Evolutionary conservation across 2,113 vertebrate species (phyloP).

Genomic region (Echinops telfairi): DNA sequence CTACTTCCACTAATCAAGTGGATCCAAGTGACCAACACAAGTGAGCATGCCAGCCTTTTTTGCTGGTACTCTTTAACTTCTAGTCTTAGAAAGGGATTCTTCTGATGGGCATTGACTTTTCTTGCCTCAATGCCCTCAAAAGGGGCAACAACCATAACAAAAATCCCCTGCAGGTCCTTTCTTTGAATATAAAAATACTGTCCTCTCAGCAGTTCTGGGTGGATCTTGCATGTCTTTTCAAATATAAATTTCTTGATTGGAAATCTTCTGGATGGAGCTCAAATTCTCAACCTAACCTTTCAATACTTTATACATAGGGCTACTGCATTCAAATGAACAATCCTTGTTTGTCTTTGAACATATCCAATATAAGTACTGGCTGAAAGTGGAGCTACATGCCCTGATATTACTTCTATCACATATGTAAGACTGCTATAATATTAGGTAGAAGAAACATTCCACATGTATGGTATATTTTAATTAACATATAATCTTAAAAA

Average conservation of each 20-base stretch:
- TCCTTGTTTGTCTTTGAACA: background rate
- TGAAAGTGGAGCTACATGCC: background rate
- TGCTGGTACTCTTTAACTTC: background rate
- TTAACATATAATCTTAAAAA: no score
- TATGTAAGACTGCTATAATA: background rate
- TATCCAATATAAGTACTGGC: background rate
- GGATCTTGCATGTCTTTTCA: background rate
- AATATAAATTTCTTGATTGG: background rate
- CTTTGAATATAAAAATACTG: background rate
- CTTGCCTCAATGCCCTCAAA: background rate
- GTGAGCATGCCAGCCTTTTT: background rate
- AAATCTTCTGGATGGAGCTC: background rate
- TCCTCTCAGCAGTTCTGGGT: background rate
- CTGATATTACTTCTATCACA: background rate
- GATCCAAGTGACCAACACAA: no score
- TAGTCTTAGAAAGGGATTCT: background rate
- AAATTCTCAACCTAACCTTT: background rate
- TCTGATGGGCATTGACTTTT: background rate
- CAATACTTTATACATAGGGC: background rate
- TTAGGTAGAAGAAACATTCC: background rate
- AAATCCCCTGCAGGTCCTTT: background rate
- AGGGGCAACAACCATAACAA: no score
- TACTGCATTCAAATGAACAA: background rate
- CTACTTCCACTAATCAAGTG: background rate
- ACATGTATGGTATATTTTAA: background rate